phyloP scores from a whole-genome alignment of 2,113 vertebrate species.

The Siphamia tubifer region DNA sequence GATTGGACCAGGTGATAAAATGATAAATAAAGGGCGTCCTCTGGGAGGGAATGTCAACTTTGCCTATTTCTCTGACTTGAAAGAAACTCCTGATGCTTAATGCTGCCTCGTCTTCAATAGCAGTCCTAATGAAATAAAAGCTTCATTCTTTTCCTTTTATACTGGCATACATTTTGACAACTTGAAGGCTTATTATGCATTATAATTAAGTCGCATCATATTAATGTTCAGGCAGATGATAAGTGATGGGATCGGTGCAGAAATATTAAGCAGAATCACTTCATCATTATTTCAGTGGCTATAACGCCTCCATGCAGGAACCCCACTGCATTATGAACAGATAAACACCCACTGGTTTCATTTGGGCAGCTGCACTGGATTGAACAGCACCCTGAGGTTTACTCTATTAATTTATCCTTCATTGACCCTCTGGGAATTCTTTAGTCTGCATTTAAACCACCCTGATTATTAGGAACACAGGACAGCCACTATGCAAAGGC shows the following conservation, averaged over 20 bases:
- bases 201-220: not conserved
- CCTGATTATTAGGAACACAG: no score
- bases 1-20: constrained; percentile 31
- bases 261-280: not conserved
- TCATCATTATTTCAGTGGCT: no score
- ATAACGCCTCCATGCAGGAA: no score
- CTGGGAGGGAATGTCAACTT: constrained; percentile 22
- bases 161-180: not conserved
- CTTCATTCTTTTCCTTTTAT: not conserved
- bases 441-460: no score
- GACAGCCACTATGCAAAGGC: no score
- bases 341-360: no score
- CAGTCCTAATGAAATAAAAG: not conserved
- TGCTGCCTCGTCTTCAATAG: not conserved
- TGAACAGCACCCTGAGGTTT: no score
- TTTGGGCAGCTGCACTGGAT: no score
- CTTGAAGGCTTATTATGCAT: not conserved
- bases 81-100: not conserved
- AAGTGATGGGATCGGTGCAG: no score
- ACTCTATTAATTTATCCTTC: no score
- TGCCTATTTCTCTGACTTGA: not conserved
- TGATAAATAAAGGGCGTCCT: constrained; percentile 39
- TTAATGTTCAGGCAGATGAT: not conserved
- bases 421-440: no score
- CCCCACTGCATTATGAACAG: no score